phyloP scores from a whole-genome alignment of 1,140 invertebrate genomes.

The Lucilia sericata region DNA sequence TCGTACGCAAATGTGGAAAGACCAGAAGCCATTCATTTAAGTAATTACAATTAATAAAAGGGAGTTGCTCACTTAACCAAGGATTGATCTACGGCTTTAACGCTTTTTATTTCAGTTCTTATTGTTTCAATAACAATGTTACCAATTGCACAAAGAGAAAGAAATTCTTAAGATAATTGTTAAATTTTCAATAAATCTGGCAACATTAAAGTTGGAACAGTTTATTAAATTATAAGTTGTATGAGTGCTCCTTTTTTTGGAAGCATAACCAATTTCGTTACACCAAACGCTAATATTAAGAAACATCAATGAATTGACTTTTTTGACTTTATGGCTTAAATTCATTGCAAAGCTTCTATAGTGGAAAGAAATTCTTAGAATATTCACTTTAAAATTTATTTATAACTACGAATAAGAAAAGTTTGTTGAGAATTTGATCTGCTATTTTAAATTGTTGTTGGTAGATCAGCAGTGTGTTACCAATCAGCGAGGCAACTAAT shows the following conservation, averaged over 20 bases:
- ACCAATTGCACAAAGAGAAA: background rate
- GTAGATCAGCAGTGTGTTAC: background rate
- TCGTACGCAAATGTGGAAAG: slow-evolving; percentile 36
- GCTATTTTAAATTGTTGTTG: background rate
- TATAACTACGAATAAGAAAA: background rate
- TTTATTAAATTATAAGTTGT: slow-evolving; percentile 17
- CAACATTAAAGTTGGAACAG: background rate
- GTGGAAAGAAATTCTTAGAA: slow-evolving; percentile 22
- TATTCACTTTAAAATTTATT: background rate
- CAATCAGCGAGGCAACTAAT: background rate
- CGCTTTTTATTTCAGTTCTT: slow-evolving; percentile 11
- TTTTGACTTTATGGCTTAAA: slow-evolving; percentile 26
- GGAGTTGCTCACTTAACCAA: slow-evolving; percentile 42
- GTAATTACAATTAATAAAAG: slow-evolving; percentile 44
- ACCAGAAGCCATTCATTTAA: slow-evolving; percentile 44
- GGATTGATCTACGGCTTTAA: slow-evolving; percentile 41
- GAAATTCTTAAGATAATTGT: background rate
- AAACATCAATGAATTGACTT: slow-evolving; percentile 25
- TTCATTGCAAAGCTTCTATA: background rate
- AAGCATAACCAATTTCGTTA: slow-evolving; percentile 29
- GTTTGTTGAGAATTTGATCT: background rate
- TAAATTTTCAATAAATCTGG: background rate
- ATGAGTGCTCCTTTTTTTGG: background rate
- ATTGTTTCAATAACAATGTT: background rate
- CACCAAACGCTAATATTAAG: slow-evolving; percentile 31